phyloP scores from a whole-genome alignment of 2,797 vertebrate genomes.

The Gallinago nigripennis region DNA sequence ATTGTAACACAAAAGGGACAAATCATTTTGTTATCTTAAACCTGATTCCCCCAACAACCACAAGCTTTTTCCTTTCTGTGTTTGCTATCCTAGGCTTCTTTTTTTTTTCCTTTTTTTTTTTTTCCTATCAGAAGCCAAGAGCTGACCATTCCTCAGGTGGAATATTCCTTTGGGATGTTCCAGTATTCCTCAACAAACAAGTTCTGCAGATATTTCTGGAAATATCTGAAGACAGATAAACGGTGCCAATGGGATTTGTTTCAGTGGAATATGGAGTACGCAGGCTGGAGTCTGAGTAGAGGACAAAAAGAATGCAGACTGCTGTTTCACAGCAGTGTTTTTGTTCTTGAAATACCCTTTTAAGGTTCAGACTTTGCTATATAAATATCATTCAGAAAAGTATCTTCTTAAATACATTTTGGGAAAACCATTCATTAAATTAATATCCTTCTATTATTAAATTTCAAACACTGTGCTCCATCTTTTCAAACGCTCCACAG shows the following conservation, averaged over 20 bases:
- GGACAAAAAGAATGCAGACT: background rate
- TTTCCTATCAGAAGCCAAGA: background rate
- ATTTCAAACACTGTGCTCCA: background rate
- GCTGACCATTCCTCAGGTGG: background rate
- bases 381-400: background rate
- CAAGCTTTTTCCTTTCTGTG: background rate
- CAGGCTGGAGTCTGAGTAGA: background rate
- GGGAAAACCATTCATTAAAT: slow-evolving; percentile 28
- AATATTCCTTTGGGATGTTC: background rate
- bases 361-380: background rate
- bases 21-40: background rate
- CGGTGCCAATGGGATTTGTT: background rate
- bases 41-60: fast-evolving
- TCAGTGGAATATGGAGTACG: background rate
- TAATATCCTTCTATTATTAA: slow-evolving; percentile 10
- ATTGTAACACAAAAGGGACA: background rate
- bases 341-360: background rate
- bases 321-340: background rate
- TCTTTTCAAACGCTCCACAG: slow-evolving; percentile 5
- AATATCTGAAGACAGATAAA: background rate
- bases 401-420: background rate
- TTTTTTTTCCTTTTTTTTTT: background rate
- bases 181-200: background rate
- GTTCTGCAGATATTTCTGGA: background rate
- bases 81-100: background rate